Percentiles rank a stretch among this genome's conserved stretches.
phyloP scores from a whole-genome alignment of 1,140 invertebrate genomes.

The Plectrocnemia conspersa region DNA sequence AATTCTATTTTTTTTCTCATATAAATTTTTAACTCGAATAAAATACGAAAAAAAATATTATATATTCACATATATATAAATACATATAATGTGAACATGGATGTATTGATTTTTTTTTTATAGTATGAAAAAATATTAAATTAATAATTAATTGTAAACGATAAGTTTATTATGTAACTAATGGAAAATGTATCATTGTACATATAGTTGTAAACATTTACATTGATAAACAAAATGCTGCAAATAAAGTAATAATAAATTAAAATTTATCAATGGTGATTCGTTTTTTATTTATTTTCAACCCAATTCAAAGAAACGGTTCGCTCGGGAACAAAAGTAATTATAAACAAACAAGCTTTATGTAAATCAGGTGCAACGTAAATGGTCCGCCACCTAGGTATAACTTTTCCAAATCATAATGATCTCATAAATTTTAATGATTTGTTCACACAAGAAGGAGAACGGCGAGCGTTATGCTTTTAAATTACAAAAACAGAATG shows the following conservation, averaged over 20 bases:
- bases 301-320: slow-evolving; percentile 2
- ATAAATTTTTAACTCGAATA: too few species aligned
- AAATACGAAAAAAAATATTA: too few species aligned
- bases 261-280: slow-evolving; percentile 35
- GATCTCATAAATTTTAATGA: slow-evolving; percentile 24
- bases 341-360: slow-evolving; percentile 28
- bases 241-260: slow-evolving; percentile 36
- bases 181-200: slow-evolving; percentile 30
- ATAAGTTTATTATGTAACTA: slow-evolving; percentile 32
- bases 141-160: slow-evolving; percentile 29
- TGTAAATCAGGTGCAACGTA: slow-evolving; percentile 24
- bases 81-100: slow-evolving; percentile 18
- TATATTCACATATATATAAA: too few species aligned
- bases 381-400: slow-evolving; percentile 18
- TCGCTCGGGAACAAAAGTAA: slow-evolving; percentile 16
- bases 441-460: slow-evolving; percentile 3
- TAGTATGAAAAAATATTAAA: slow-evolving; percentile 15
- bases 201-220: slow-evolving; percentile 33
- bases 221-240: slow-evolving; percentile 29
- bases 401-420: slow-evolving; percentile 17
- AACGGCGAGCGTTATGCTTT: too few species aligned
- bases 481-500: too few species aligned
- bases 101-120: slow-evolving; percentile 34
- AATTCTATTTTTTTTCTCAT: not conserved
- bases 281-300: slow-evolving; percentile 20